phyloP scores from a whole-genome alignment of 2,113 vertebrate genomes.

The Mesoclemmys tuberculata region DNA sequence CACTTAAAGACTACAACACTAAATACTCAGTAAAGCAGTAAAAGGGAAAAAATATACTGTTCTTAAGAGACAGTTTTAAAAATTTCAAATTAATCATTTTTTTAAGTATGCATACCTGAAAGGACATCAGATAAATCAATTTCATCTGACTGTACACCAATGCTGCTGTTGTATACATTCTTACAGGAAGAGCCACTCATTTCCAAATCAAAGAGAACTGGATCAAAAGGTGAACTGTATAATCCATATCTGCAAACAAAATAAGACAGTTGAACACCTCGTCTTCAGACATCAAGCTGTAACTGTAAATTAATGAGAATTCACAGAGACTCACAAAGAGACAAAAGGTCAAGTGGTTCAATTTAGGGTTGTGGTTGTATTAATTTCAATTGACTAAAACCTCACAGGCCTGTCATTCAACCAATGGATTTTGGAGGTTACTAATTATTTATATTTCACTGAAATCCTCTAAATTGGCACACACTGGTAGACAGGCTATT shows the following conservation, averaged over 20 bases:
- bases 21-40: neutral
- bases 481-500: neutral
- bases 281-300: neutral
- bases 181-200: slow-evolving; percentile 98
- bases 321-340: neutral
- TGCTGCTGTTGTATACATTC: slow-evolving; percentile 94
- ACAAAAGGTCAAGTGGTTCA: neutral
- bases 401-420: neutral
- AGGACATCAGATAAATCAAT: slow-evolving; percentile 98
- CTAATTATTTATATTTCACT: neutral
- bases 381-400: neutral
- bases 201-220: slow-evolving; percentile 98
- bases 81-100: neutral
- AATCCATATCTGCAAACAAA: slow-evolving; percentile 90
- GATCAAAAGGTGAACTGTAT: slow-evolving; percentile 98
- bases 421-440: neutral
- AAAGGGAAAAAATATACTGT: neutral
- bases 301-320: neutral
- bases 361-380: neutral
- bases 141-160: slow-evolving; percentile 96
- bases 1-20: neutral
- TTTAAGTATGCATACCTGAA: slow-evolving; percentile 84
- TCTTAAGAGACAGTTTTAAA: neutral
- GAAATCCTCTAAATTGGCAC: neutral
- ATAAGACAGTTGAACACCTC: slow-evolving; percentile 21